Evolutionary conservation across 2,888 invertebrate species (phyloP).

Genomic region (Parapristionchus giblindavisi): DNA sequence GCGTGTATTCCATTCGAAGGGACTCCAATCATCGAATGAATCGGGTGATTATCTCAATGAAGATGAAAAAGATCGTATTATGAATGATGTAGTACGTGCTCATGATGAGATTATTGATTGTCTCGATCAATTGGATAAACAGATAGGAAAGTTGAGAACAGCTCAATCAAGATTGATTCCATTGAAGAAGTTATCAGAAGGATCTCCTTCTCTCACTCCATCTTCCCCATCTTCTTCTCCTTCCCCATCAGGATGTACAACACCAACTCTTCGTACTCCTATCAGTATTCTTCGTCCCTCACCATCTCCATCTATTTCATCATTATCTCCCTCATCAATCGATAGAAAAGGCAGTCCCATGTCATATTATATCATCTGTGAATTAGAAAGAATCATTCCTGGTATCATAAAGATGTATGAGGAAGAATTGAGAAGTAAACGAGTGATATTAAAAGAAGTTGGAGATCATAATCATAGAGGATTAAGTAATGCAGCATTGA

Average conservation of each 20-base stretch:
- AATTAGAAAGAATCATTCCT: slow-evolving; percentile 43
- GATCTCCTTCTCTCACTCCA: slow-evolving; percentile 34
- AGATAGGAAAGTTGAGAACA: slow-evolving; percentile 48
- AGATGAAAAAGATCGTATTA: slow-evolving; percentile 36
- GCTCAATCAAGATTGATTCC: slow-evolving; percentile 46
- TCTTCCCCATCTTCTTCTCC: slow-evolving; percentile 32
- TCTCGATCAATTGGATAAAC: slow-evolving; percentile 47
- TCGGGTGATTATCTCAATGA: slow-evolving; percentile 10
- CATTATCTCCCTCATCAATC: not conserved
- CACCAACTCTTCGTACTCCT: slow-evolving; percentile 5
- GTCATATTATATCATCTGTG: slow-evolving; percentile 42
- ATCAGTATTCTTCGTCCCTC: not conserved
- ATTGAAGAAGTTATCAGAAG: slow-evolving; percentile 47
- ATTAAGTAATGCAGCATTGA: slow-evolving; percentile 45
- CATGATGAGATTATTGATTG: slow-evolving; percentile 41
- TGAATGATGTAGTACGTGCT: slow-evolving; percentile 41
- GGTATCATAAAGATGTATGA: slow-evolving; percentile 46
- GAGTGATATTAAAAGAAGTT: slow-evolving; percentile 45
- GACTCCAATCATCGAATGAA: slow-evolving; percentile 27
- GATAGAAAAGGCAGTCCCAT: not conserved
- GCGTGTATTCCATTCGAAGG: slow-evolving; percentile 43
- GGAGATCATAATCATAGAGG: slow-evolving; percentile 44
- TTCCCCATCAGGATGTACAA: not conserved
- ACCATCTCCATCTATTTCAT: not conserved
- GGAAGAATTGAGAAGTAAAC: slow-evolving; percentile 43